These are phyloP conservation scores for Amblyraja radiata DNA, from an alignment of 2,797 vertebrate species.

Conservation along the genomic window DNA sequence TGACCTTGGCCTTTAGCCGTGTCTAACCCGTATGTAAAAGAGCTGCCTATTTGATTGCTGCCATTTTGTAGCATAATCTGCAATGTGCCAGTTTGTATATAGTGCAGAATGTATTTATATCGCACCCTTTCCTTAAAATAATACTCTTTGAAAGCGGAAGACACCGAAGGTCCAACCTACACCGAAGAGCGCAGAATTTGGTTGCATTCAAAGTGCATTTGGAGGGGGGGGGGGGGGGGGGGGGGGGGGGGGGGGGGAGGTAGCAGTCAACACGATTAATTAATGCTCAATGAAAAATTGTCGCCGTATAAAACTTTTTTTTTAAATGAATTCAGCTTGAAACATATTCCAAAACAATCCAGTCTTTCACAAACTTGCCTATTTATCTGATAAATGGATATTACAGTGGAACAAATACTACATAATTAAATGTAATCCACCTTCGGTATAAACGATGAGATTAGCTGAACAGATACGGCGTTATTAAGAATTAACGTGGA, in stretches of 20 bases:
- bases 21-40: constrained; percentile 60
- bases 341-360: background rate
- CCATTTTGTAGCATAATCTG: constrained; percentile 20
- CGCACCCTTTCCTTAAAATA: background rate
- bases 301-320: no score
- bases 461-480: no score
- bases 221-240: background rate
- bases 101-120: background rate
- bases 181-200: background rate
- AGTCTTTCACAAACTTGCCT: no score
- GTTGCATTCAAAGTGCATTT: background rate
- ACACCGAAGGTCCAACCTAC: background rate
- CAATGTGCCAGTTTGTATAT: constrained; percentile 4
- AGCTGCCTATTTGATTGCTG: constrained; percentile 49
- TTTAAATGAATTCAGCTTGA: background rate
- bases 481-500: background rate
- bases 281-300: background rate
- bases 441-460: background rate
- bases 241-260: background rate
- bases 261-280: background rate
- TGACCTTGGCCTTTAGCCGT: constrained; percentile 92
- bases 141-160: background rate
- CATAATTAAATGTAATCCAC: background rate
- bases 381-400: background rate
- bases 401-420: background rate